A percentile compares a stretch with the other conserved stretches of the same genome.
Conservation (phyloP, 2,888 invertebrate genomes). For the Ophonus ardosiacus region DNA sequence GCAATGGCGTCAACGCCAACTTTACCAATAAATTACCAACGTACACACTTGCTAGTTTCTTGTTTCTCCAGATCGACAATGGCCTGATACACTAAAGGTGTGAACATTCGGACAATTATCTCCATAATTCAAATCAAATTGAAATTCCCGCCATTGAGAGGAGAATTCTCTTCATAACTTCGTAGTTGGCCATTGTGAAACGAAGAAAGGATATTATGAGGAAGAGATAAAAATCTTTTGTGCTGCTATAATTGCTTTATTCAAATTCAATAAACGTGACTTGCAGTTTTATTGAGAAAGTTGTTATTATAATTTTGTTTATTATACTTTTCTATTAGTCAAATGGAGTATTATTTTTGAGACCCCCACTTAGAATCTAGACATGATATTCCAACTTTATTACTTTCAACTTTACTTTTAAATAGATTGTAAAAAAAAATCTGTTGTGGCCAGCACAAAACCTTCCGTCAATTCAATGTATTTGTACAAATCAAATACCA, state of each 20-base stretch:
- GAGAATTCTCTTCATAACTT: conserved; percentile 25
- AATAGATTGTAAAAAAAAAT: too few species aligned
- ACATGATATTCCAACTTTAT: too few species aligned
- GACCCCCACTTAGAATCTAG: too few species aligned
- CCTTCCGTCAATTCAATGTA: too few species aligned
- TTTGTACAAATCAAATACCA: too few species aligned
- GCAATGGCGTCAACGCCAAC: conserved; percentile 66
- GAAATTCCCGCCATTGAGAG: conserved; percentile 28
- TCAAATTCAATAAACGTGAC: background rate
- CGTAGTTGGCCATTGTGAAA: conserved; percentile 10
- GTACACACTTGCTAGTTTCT: conserved; percentile 59
- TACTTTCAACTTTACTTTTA: too few species aligned
- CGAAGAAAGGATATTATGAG: conserved; percentile 12
- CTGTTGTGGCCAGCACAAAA: too few species aligned
- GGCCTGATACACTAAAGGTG: conserved; percentile 11
- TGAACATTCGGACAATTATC: conserved; percentile 24
- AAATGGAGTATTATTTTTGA: too few species aligned
- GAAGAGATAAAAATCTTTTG: conserved; percentile 17
- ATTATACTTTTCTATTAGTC: background rate
- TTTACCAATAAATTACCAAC: conserved; percentile 68
- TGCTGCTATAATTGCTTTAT: background rate
- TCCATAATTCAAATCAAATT: conserved; percentile 58
- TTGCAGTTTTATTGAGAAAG: conserved; percentile 1
- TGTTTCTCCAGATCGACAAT: conserved; percentile 33
- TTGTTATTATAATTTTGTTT: background rate